Evolutionary conservation across 2,113 vertebrate species (phyloP).

Genomic region (Myotis davidii): DNA sequence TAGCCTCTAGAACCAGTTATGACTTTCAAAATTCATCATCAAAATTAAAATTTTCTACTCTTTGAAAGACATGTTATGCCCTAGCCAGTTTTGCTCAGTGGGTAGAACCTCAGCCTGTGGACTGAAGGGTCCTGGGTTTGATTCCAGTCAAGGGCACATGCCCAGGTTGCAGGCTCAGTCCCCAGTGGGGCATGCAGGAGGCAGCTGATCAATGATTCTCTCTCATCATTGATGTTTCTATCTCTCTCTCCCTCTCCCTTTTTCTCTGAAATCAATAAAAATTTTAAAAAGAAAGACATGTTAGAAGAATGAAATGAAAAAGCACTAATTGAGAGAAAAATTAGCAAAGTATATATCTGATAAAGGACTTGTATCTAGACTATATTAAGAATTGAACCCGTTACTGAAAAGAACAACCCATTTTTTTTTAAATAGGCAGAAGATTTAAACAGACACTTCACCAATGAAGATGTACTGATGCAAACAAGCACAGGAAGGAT

Average conservation of each 20-base stretch:
- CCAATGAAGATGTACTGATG: neutral
- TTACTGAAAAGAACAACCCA: neutral
- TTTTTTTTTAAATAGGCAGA: neutral
- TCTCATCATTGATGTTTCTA: too few species aligned
- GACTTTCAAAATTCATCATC: constrained; percentile 26
- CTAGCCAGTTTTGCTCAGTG: too few species aligned
- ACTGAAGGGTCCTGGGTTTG: too few species aligned
- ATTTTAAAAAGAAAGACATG: neutral
- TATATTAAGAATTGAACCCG: neutral
- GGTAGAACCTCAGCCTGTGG: too few species aligned
- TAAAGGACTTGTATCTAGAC: neutral
- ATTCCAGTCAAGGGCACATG: too few species aligned
- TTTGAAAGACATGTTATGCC: neutral
- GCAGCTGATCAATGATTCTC: too few species aligned
- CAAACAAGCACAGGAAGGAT: neutral
- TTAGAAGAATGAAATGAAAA: neutral
- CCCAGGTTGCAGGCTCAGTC: too few species aligned
- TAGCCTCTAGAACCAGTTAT: neutral
- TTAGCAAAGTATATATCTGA: neutral
- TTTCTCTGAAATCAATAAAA: neutral
- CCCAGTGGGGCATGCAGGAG: too few species aligned
- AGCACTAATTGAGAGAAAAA: neutral
- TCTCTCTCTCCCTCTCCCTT: too few species aligned
- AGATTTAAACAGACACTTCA: neutral
- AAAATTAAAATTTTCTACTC: neutral